Percentiles rank a stretch among this genome's conserved stretches.
Evolutionary conservation across 92 coral and sea anemone genomes (phyloP).

Genomic region (Epizoanthus scotinus): DNA sequence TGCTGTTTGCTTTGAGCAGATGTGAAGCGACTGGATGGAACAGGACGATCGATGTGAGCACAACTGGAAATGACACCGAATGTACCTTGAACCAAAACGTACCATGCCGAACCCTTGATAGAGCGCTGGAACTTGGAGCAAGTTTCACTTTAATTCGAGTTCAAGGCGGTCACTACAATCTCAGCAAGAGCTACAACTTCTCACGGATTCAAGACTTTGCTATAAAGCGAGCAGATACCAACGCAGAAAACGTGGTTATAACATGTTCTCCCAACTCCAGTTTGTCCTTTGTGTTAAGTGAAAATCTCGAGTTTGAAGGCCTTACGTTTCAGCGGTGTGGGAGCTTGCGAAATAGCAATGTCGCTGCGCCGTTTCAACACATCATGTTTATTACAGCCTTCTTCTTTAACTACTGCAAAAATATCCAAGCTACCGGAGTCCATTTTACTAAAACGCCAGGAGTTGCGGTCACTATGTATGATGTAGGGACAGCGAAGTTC

Average conservation of each 20-base stretch:
- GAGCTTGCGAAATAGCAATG: slow-evolving; percentile 69
- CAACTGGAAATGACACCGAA: slow-evolving; percentile 51
- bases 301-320: slow-evolving; percentile 64
- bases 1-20: neutral
- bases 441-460: slow-evolving; percentile 59
- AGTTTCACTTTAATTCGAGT: slow-evolving; percentile 61
- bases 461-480: slow-evolving; percentile 61
- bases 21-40: neutral
- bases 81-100: slow-evolving; percentile 4
- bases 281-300: slow-evolving; percentile 67
- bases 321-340: slow-evolving; percentile 75
- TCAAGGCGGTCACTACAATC: slow-evolving; percentile 59
- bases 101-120: slow-evolving; percentile 71
- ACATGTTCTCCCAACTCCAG: slow-evolving; percentile 67
- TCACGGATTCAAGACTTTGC: slow-evolving; percentile 55
- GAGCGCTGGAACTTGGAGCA: slow-evolving; percentile 57
- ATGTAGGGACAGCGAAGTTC: slow-evolving; percentile 60
- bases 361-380: slow-evolving; percentile 30
- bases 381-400: slow-evolving; percentile 67
- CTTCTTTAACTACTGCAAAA: slow-evolving; percentile 77
- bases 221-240: slow-evolving; percentile 52
- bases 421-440: slow-evolving; percentile 53
- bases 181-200: slow-evolving; percentile 61
- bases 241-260: slow-evolving; percentile 42
- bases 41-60: slow-evolving; percentile 45